Evolutionary conservation across 2,797 vertebrate species (phyloP).

Genomic region (Silurus lanzhouensis): DNA sequence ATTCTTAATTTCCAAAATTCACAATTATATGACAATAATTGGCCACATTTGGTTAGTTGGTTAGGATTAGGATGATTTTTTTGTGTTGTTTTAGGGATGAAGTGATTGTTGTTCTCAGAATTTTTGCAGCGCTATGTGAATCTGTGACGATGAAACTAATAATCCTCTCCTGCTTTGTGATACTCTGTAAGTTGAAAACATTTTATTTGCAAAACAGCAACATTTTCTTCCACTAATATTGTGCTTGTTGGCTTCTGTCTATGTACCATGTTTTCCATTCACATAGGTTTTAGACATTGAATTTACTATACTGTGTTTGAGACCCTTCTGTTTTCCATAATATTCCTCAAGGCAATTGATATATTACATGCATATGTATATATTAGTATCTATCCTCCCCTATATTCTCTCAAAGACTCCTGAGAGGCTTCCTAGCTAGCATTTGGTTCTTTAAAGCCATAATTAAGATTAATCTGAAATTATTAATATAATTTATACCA

Average conservation of each 20-base stretch:
- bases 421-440: neutral
- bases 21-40: neutral
- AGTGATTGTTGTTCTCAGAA: constrained; percentile 50
- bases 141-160: constrained; percentile 43
- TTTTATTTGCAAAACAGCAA: neutral
- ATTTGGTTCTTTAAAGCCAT: neutral
- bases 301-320: neutral
- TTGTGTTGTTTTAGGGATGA: constrained; percentile 39
- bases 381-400: neutral
- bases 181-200: constrained; percentile 59
- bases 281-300: neutral
- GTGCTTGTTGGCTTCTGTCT: neutral
- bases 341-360: neutral
- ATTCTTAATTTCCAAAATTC: neutral
- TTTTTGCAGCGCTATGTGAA: constrained; percentile 22
- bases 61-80: neutral
- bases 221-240: neutral
- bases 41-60: neutral
- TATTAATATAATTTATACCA: neutral
- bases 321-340: neutral
- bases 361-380: neutral
- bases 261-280: neutral
- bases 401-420: neutral
- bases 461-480: neutral
- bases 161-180: constrained; percentile 57